Evolutionary conservation across 2,888 invertebrate species (phyloP).

Genomic region (Erynnis tages): DNA sequence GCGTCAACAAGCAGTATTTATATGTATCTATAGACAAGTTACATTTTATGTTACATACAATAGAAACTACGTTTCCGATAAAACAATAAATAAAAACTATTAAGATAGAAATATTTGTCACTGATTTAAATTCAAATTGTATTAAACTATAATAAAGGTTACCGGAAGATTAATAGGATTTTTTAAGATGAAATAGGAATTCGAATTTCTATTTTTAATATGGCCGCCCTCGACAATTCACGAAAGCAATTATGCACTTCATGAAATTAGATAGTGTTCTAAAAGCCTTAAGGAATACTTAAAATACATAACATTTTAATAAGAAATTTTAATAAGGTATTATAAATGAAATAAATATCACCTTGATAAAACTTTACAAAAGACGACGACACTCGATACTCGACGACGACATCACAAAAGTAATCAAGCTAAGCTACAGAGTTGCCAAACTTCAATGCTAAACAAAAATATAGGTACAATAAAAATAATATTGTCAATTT

Average conservation of each 20-base stretch:
- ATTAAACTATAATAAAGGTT: not conserved
- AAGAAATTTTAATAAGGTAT: not conserved
- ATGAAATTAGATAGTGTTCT: conserved; percentile 1
- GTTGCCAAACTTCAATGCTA: conserved; percentile 7
- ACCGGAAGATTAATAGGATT: conserved; percentile 54
- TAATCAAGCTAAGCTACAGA: conserved; percentile 31
- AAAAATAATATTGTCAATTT: too few relatives aligned
- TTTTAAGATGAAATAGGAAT: conserved; percentile 52
- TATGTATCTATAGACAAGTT: conserved; percentile 20
- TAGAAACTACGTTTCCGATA: not conserved
- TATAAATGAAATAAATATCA: conserved; percentile 46
- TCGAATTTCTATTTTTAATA: conserved; percentile 62
- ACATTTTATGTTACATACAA: conserved; percentile 13
- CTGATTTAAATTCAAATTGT: not conserved
- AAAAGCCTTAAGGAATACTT: not conserved
- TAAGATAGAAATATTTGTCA: not conserved
- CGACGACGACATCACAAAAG: conserved; percentile 77
- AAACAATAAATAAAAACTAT: conserved; percentile 35
- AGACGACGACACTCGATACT: conserved; percentile 77
- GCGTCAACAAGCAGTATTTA: conserved; percentile 73
- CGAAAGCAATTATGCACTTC: conserved; percentile 14
- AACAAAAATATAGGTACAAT: conserved; percentile 13
- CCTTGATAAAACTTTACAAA: conserved; percentile 79
- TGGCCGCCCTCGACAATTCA: conserved; percentile 58
- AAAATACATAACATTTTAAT: not conserved